Evolutionary conservation across 2,888 invertebrate genomes (phyloP), one percentile per base, ranked within the genome.

Genomic region (Megastigmus dorsalis): DNA sequence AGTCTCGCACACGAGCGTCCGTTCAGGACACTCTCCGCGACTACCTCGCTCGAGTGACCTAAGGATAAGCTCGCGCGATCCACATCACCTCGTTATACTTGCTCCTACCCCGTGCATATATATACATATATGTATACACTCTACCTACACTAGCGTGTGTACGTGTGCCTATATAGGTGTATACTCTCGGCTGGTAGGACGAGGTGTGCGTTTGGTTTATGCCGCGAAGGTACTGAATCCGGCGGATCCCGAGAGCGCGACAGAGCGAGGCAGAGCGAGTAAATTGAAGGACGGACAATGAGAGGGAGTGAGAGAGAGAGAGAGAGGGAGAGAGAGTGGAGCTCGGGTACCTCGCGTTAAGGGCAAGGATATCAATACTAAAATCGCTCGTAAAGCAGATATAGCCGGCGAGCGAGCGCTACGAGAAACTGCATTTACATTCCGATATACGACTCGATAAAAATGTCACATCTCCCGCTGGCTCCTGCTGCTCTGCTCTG

Each of bases 381-480:
- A 86, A 85, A 86, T 85, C 83, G 82, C 82, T 80, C 82, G 82
- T 86, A 86, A 86, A 86, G 81, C 79, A 80, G 81, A 84, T 83
- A 82, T 80, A 83, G 78, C 78, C 77, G 54, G 62, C 76, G 72
- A 62, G 66, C 77, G 45, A 70, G 79, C 79, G 79, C 77, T 81
- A 79, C 80, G 78, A 81, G 81, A 82, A n/a, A 81, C 82, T 82
- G 83, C 83, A 86, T 86, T 86, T 85, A 85, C 84, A 85, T 85
- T 84, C 82, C 84, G 84, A 84, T 85, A 84, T 84, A 83, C 80
- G 83, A 80, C 81, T 79, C 84, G 84, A 85, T 84, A 85, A 86
- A 85, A 84, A 83, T 82, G 82, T 83, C 83, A 82, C 81, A 80
- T 85, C 81, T 82, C 80, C 79, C 76, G 79, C 76, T 68, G 79